Evolutionary conservation across 2,888 invertebrate genomes (phyloP).

Genomic region (Autographa pulchrina): DNA sequence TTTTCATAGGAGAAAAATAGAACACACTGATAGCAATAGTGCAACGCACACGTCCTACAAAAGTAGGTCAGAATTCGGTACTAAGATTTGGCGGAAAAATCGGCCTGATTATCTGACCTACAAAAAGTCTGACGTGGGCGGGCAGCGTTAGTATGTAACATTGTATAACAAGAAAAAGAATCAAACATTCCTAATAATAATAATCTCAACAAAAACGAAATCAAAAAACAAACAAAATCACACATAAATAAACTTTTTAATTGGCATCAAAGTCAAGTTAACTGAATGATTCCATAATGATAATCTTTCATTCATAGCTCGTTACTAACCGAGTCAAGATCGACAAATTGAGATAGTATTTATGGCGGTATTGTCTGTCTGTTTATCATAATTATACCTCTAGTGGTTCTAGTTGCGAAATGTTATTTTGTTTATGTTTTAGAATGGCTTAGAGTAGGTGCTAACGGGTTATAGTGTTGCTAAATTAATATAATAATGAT

Average conservation of each 20-base stretch:
- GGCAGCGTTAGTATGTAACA: no score
- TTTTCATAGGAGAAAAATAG: no score
- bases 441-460: no score
- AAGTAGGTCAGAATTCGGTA: no score
- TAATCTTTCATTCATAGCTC: conserved; percentile 1
- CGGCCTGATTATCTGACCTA: no score
- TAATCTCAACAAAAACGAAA: background rate
- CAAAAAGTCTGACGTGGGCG: no score
- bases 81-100: no score
- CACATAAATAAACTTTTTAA: background rate
- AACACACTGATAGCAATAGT: no score
- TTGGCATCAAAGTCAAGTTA: background rate
- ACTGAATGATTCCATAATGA: background rate
- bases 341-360: conserved; percentile 3
- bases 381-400: background rate
- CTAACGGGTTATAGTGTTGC: no score
- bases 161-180: background rate
- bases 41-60: no score
- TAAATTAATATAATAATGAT: no score
- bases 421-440: background rate
- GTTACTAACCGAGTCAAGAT: conserved; percentile 13
- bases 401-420: background rate
- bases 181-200: background rate
- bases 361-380: background rate
- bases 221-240: background rate